Percentiles rank a stretch among this genome's conserved stretches.
phyloP scores from a whole-genome alignment of 35 echinoderm and acorn worm species.

The Anneissia japonica region DNA sequence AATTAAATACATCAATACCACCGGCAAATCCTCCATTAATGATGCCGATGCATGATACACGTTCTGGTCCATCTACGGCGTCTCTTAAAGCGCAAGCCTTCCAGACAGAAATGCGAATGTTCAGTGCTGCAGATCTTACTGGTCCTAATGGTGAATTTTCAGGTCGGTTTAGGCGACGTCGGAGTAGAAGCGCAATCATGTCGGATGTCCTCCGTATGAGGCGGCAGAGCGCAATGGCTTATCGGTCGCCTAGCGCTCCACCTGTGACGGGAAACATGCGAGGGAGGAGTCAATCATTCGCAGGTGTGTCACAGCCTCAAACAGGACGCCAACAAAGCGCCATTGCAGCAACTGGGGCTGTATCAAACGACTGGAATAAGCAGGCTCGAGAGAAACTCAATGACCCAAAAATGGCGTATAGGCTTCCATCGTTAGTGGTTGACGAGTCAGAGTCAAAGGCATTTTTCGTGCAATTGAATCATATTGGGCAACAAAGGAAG shows the following conservation, averaged over 20 bases:
- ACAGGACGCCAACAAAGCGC: background rate
- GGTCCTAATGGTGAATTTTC: background rate
- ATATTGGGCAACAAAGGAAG: background rate
- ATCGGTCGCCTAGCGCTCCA: background rate
- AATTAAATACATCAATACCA: too few relatives aligned
- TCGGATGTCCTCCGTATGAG: background rate
- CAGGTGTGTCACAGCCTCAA: too few relatives aligned
- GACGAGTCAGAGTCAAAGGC: background rate
- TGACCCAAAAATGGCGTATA: background rate
- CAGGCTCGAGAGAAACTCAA: background rate
- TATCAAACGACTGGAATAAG: background rate
- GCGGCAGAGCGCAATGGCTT: background rate
- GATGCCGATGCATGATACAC: too few relatives aligned
- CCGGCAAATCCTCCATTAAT: too few relatives aligned
- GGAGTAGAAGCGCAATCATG: background rate
- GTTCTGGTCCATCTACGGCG: background rate
- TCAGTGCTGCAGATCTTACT: background rate
- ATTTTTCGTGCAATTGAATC: background rate
- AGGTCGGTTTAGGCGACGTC: background rate
- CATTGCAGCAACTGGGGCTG: background rate
- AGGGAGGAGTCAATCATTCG: background rate
- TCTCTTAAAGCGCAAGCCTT: background rate
- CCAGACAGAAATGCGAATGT: background rate
- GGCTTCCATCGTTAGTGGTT: background rate
- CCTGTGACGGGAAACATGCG: background rate